Evolutionary conservation across 2,113 vertebrate species (phyloP).

Genomic region (Peromyscus polionotus): DNA sequence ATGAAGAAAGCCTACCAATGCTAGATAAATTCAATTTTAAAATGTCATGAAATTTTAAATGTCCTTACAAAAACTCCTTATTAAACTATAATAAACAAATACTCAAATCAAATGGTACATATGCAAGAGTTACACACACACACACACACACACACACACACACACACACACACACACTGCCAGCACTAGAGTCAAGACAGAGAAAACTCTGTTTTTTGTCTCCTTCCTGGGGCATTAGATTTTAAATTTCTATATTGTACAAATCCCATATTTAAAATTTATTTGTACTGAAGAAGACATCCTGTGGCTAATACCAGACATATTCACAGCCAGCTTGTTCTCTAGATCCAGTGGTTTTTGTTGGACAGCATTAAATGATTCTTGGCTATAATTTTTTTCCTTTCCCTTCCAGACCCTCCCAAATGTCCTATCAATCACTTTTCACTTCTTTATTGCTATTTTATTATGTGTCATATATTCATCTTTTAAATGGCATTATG

Average conservation of each 20-base stretch:
- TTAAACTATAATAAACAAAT: not conserved
- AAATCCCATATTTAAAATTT: not conserved
- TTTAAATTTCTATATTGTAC: conserved; percentile 4
- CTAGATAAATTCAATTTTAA: not conserved
- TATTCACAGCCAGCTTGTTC: not conserved
- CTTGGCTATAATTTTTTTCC: not conserved
- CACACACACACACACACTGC: not conserved
- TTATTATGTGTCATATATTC: conserved; percentile 24
- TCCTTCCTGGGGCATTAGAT: not conserved
- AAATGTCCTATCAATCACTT: not conserved
- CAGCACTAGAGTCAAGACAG: not conserved
- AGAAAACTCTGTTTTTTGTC: not conserved
- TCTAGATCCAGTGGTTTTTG: not conserved
- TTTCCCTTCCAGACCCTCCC: not conserved
- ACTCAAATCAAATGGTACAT: not conserved
- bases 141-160: not conserved
- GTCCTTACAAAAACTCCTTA: not conserved
- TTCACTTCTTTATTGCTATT: not conserved
- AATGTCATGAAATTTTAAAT: conserved; percentile 16
- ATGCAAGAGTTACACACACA: not conserved
- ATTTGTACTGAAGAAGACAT: not conserved
- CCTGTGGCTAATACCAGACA: not conserved
- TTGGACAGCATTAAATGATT: not conserved
- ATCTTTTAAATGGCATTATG: not conserved
- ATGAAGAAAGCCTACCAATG: not conserved